Percentiles rank a stretch among this genome's conserved stretches.
Evolutionary conservation across 2,797 vertebrate genomes (phyloP).

Genomic region (Ciconia nigra): DNA sequence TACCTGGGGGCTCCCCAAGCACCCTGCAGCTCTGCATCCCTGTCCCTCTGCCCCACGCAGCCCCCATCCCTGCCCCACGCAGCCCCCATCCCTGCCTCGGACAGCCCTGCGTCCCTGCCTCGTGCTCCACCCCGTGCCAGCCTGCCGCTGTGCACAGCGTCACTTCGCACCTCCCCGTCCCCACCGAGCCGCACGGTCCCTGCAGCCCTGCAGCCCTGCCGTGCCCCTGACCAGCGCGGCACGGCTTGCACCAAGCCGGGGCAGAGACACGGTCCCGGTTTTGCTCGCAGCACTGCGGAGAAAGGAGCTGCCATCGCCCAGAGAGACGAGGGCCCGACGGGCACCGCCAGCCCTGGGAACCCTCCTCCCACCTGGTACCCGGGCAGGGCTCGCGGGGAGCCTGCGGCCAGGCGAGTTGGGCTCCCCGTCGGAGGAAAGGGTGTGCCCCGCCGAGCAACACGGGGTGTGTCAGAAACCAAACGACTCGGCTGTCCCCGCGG

Average conservation of each 20-base stretch:
- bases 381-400: accelerated
- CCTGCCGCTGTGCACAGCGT: background rate
- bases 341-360: background rate
- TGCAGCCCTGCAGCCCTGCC: accelerated
- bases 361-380: background rate
- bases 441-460: background rate
- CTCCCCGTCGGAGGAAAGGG: background rate
- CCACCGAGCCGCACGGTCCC: background rate
- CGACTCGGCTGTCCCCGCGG: background rate
- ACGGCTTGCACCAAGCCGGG: accelerated
- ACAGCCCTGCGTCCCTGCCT: background rate
- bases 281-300: background rate
- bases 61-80: background rate
- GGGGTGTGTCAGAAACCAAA: background rate
- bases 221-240: background rate
- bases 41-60: accelerated
- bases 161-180: background rate
- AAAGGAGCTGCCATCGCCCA: background rate
- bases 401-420: background rate
- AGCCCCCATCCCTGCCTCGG: background rate
- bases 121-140: background rate
- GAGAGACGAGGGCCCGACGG: accelerated
- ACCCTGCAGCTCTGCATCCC: background rate
- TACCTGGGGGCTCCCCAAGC: background rate
- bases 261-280: background rate